Percentiles rank a stretch among this genome's conserved stretches.
Evolutionary conservation across 2,797 vertebrate genomes (phyloP).

Genomic region (Microchirus variegatus): DNA sequence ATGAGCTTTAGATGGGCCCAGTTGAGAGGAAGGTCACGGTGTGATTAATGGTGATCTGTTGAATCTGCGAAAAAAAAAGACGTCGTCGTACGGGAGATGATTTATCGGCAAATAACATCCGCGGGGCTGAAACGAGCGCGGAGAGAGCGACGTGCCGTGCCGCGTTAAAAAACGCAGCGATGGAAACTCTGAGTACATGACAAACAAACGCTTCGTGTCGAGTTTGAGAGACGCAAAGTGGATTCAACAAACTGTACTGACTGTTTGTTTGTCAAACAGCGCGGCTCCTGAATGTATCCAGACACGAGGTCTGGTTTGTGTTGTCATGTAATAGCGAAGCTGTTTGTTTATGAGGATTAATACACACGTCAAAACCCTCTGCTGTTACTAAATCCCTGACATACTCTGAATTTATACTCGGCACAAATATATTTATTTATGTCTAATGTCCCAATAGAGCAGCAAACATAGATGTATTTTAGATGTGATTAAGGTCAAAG

Average conservation of each 20-base stretch:
- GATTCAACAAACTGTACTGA: constrained; percentile 3
- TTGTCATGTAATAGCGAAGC: constrained; percentile 27
- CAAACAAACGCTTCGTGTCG: constrained; percentile 12
- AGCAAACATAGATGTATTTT: no score
- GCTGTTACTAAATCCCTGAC: no score
- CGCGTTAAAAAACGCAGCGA: constrained; percentile 29
- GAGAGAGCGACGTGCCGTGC: constrained; percentile 6
- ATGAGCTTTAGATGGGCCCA: constrained; percentile 64
- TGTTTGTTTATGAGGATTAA: constrained; percentile 33
- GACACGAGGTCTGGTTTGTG: constrained; percentile 42
- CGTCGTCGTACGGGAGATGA: constrained; percentile 27
- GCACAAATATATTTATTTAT: no score
- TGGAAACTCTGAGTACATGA: constrained; percentile 1
- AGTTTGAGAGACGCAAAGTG: constrained; percentile 24
- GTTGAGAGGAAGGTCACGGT: constrained; percentile 69
- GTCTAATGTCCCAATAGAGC: no score
- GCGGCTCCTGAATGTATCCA: constrained; percentile 33
- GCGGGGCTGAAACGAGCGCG: no score
- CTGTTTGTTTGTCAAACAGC: constrained; percentile 37
- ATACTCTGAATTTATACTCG: no score
- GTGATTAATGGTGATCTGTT: constrained; percentile 70
- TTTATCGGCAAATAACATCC: constrained; percentile 44
- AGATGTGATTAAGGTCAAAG: no score
- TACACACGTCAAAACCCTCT: not conserved
- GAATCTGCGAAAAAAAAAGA: constrained; percentile 36